These are phyloP conservation scores for Pristionchus pacificus DNA, from an alignment of 1,140 invertebrate species.

Conservation along the genomic window DNA sequence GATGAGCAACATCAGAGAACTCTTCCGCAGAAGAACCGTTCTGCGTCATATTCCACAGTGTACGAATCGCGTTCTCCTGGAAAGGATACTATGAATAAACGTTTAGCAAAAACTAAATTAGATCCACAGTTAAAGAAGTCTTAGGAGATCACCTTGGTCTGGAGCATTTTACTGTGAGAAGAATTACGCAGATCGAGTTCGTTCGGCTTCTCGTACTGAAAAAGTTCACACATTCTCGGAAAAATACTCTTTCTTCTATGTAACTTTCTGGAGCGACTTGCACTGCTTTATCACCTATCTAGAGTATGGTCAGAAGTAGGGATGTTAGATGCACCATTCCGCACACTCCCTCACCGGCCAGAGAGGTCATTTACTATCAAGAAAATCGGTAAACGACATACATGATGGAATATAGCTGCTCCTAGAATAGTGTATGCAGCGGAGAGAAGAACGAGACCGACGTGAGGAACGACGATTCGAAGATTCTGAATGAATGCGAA, in stretches of 20 bases:
- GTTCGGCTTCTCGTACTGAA: conserved; percentile 35
- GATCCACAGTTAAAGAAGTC: no score
- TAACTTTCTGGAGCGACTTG: no score
- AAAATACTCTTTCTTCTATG: neutral
- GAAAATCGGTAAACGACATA: no score
- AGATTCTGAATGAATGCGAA: conserved; percentile 52
- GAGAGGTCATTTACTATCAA: no score
- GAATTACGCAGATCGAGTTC: conserved; percentile 48
- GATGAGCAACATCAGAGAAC: conserved; percentile 19
- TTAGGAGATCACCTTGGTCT: conserved; percentile 12
- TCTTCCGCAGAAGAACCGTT: no score
- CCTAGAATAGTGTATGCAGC: conserved; percentile 51
- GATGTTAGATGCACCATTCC: conserved; percentile 40
- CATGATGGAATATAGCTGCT: conserved; percentile 53
- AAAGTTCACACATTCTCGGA: neutral
- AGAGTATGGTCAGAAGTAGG: no score
- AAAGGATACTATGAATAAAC: no score
- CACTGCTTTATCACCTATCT: no score
- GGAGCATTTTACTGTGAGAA: no score
- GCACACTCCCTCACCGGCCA: no score
- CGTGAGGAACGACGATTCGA: conserved; percentile 49
- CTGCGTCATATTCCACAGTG: no score
- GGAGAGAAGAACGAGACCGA: conserved; percentile 51
- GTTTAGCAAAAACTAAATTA: conserved; percentile 6
- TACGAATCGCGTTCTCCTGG: no score